Conservation (phyloP, 2,113 vertebrate species). For the Eira barbara region DNA sequence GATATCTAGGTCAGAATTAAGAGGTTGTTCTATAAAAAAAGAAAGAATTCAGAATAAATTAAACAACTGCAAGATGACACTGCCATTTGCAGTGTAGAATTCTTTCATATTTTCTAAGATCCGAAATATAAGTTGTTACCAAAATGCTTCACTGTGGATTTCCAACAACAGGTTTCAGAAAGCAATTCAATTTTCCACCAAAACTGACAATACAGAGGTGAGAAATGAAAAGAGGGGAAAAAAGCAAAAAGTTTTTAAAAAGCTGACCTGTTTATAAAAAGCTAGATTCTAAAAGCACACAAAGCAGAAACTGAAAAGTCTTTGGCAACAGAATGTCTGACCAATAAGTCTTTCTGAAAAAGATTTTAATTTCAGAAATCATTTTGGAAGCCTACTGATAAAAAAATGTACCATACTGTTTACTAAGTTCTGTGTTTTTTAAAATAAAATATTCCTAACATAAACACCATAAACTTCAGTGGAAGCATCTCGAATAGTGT, state of each 20-base stretch:
- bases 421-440: neutral
- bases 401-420: neutral
- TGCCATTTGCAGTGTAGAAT: neutral
- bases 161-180: slow-evolving; percentile 22
- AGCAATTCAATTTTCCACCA: slow-evolving; percentile 1
- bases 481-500: neutral
- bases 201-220: neutral
- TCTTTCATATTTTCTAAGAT: neutral
- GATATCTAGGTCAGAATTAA: neutral
- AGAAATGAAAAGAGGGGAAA: neutral
- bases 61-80: neutral
- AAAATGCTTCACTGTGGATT: slow-evolving; percentile 1
- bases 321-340: neutral
- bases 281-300: neutral
- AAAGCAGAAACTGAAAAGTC: neutral
- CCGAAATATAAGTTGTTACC: neutral
- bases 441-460: neutral
- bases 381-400: slow-evolving; percentile 21
- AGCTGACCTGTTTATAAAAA: neutral
- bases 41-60: neutral
- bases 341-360: neutral
- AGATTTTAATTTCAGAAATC: slow-evolving; percentile 19
- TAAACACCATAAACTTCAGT: neutral
- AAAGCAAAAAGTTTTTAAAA: neutral
- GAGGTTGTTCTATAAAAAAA: neutral